These are phyloP conservation scores for Cygnus atratus DNA, from an alignment of 2,113 vertebrate genomes.

Conservation along the genomic window DNA sequence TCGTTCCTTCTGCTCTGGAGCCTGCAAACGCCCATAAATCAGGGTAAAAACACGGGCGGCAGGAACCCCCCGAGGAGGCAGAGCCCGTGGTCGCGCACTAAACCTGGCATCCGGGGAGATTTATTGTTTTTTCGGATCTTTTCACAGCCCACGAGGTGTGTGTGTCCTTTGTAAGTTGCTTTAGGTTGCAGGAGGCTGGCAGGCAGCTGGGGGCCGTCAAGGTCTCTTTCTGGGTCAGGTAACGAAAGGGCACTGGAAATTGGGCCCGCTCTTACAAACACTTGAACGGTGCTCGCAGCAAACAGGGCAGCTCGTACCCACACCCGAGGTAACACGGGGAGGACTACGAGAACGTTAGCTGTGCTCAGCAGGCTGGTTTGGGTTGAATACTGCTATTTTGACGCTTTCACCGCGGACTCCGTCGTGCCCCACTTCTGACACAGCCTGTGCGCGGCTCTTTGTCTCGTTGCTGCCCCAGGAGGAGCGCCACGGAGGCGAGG, in stretches of 20 bases:
- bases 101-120: neutral
- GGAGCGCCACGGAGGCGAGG: rapidly evolving
- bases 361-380: rapidly evolving
- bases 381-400: rapidly evolving
- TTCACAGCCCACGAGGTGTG: rapidly evolving
- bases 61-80: neutral
- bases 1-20: neutral
- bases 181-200: neutral
- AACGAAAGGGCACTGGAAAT: neutral
- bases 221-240: neutral
- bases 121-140: neutral
- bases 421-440: rapidly evolving
- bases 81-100: rapidly evolving
- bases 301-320: neutral
- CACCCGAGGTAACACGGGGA: rapidly evolving
- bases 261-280: neutral
- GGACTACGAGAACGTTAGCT: rapidly evolving
- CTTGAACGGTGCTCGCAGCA: neutral
- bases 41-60: rapidly evolving
- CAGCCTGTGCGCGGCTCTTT: rapidly evolving
- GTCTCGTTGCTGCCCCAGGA: neutral
- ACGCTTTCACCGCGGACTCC: rapidly evolving
- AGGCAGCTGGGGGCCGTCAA: neutral
- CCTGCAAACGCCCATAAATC: rapidly evolving
- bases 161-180: neutral